Base-by-base conservation (phyloP, 2,113 vertebrate species). In the Corapipo altera region DNA sequence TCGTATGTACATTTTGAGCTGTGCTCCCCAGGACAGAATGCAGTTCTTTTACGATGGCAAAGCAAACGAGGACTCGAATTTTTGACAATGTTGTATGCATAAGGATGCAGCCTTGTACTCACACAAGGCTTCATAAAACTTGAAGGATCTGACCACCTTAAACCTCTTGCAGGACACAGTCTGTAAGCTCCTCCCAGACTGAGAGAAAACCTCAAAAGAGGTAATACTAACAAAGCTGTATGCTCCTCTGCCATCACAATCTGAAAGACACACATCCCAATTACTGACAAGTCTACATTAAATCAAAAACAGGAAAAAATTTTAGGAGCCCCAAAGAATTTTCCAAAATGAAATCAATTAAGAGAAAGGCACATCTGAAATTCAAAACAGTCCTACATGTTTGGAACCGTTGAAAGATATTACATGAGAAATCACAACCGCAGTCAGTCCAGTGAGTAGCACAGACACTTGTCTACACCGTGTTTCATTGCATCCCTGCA, bases 331-430 rank as follows among this genome's bases (percentile, higher is more conserved):
- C 54, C 82, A 62, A 94, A 89, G 41, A 41, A 52, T 69, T 89
- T 86, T 86, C 67, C 23, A 8, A 52, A 93, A 30, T 51, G 30
- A 95, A 96, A 88, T 95, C 18, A 70, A 80, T 93, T 93, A 95
- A 79, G 86, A 94, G 48, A 73, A 90, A 92, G 64, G 32, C 41
- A 89, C 33, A 55, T 91, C 39, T 91, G 64, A 91, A 92, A 96
- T 93, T 94, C 94, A 94, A 91, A 91, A 17, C 8, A 58, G 6
- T 75, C 57, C 77, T 89, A 76, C 61, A 54, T 41, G 9, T 94
- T 70, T 61, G 70, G 75, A 89, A 88, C 85, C 4, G 5, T 20
- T 82, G 89, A 91, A 91, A 95, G 84, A 64, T 37, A 79, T 81
- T 94, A 88, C 10, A 6, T 51, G 72, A 79, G 74, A 79, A 77